Evolutionary conservation across 2,888 invertebrate species (phyloP), one percentile per base, ranked within the genome.

Genomic region (Pyralis farinalis): DNA sequence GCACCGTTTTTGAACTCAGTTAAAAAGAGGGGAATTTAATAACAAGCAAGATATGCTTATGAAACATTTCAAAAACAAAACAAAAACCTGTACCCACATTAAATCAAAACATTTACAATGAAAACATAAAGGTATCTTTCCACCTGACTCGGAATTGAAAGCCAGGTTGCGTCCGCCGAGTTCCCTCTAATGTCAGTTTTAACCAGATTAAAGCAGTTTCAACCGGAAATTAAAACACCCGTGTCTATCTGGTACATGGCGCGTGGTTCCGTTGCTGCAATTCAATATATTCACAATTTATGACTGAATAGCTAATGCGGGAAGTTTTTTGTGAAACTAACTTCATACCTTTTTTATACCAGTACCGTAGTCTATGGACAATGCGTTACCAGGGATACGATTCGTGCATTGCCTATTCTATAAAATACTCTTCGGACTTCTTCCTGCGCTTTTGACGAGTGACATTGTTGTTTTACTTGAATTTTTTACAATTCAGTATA

Each of bases 261-360:
- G 12, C 12, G 8, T 12, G 12, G 10, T 31, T 31, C 31, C 31
- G 31, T 10, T 7, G 11, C 12, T 31, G 12, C 31, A 11, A 10
- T 31, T 31, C 31, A 31, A 31, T 31, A 31, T 31, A 29, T 29
- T 29, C 12, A 31, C 25, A 25, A 25, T 25, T 25, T 25, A 25
- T n/a, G 25, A 25, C 25, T 25, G 25, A 8, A 25, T n/a, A 16
- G 3, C 2, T 16, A 16, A 16, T 16, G 16, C 16, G 16, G 16
- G 4, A 16, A 16, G 3, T 2, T 16, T 16, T 16, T 16, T 16
- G 16, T n/a, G n/a, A n/a, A n/a, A n/a, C n/a, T n/a, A n/a, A 16
- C 4, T 16, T 16, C 3, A 2, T 16, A 16, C 16, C 16, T 16
- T 16, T 4, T 16, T 16, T 16, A 3, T 16, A 3, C 16, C 16